Conservation (phyloP, 2,888 invertebrate species). For the Rhingia rostrata region DNA sequence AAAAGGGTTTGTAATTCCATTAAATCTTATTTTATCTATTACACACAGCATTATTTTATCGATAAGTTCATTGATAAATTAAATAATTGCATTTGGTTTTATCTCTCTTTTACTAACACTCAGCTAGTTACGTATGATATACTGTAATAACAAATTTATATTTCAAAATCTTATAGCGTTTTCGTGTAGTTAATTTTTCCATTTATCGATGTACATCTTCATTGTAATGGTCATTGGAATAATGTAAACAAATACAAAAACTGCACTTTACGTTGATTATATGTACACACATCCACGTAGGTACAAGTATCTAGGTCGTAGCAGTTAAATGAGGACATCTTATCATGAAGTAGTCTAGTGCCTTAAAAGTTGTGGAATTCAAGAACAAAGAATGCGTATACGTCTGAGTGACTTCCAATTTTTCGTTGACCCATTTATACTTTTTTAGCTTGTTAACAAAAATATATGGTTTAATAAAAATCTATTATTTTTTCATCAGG, state of each 20-base stretch:
- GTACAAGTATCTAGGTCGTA: constrained; percentile 31
- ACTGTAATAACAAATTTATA: constrained; percentile 28
- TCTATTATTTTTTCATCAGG: no score
- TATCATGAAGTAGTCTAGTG: no score
- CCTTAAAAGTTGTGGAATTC: no score
- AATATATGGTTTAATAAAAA: no score
- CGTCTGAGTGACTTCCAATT: constrained; percentile 29
- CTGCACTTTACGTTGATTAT: constrained; percentile 9
- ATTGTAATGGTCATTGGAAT: not conserved
- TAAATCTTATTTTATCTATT: no score
- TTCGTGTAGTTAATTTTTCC: constrained; percentile 5
- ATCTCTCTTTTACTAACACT: not conserved
- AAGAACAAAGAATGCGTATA: constrained; percentile 36
- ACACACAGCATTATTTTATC: no score
- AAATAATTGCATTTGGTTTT: not conserved
- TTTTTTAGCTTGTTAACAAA: no score
- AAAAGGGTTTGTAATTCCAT: no score
- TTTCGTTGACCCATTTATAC: no score
- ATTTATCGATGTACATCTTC: not conserved
- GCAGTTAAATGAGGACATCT: constrained; percentile 43
- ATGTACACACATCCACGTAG: not conserved
- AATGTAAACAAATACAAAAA: not conserved
- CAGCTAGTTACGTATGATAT: constrained; percentile 16
- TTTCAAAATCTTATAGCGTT: constrained; percentile 5
- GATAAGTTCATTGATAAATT: no score